Evolutionary conservation across 2,888 invertebrate species (phyloP), one percentile per base, ranked within the genome.

Genomic region (Carabus problematicus): DNA sequence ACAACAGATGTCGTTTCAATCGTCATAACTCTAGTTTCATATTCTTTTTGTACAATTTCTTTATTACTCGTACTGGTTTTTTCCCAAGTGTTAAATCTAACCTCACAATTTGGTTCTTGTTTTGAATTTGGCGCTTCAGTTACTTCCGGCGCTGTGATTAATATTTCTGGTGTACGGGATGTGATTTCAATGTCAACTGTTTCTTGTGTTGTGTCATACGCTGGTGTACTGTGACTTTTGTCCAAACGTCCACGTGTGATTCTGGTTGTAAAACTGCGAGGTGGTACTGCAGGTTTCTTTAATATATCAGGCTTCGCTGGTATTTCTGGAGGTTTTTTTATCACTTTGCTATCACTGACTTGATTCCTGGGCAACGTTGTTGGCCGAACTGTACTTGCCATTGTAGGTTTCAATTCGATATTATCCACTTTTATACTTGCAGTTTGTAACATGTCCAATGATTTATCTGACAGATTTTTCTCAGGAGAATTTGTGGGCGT

Each of bases 181-280:
- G 75, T 49, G 75, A 77, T 11, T 73, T 73, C 64, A 47, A 73
- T 45, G 12, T 70, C 72, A 70, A 29, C 29, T 6, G 74, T 75
- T 71, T 74, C 75, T 59, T 75, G 78, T n/a, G 77, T 77, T 42
- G 79, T 75, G 80, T 92, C 92, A 80, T 92, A 92, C 0, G 92
- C 91, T 1, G 93, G 93, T n/a, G 92, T 91, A 73, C 92, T 93
- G 79, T 91, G 88, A 75, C 90, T 90, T 82, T 93, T 93, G 82
- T 93, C 93, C 61, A 93, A 82, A 72, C 87, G 86, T 0, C 89
- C 89, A 40, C 85, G 79, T 55, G 77, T 68, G 8, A 71, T 60
- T 49, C 68, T 42, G 1, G 68, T 58, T 11, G 70, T 68, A 61
- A 77, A 76, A 60, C 76, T 75, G 43, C 78, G 73, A 1, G 81